Conservation (phyloP, 2,113 vertebrate genomes). For the Rhynchopsitta pachyrhyncha region DNA sequence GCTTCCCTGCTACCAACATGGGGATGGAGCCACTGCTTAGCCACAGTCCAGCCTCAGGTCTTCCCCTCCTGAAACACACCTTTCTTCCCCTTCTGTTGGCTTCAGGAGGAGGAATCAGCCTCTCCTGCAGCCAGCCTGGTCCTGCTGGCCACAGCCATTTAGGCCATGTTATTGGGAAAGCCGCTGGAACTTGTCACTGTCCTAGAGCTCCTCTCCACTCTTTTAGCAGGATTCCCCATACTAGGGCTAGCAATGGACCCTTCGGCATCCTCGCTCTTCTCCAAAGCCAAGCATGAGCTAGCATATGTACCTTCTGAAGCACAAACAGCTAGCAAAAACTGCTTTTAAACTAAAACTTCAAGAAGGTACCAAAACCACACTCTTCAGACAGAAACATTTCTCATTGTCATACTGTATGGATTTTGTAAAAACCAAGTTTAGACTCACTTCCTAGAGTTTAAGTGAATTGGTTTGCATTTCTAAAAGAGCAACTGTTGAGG, state of each 20-base stretch:
- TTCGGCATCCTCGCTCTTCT: background rate
- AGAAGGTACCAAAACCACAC: background rate
- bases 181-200: background rate
- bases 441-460: background rate
- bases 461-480: background rate
- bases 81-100: background rate
- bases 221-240: background rate
- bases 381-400: background rate
- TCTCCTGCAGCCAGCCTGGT: background rate
- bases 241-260: background rate
- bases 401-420: background rate
- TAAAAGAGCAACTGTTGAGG: background rate
- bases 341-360: background rate
- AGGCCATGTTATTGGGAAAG: background rate
- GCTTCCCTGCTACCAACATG: fast-evolving
- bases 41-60: background rate
- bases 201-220: background rate
- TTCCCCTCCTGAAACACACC: background rate
- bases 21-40: background rate
- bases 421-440: background rate
- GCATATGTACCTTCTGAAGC: background rate
- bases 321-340: background rate
- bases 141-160: background rate
- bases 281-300: background rate
- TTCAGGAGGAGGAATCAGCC: background rate